Evolutionary conservation across 2,888 invertebrate genomes (phyloP), one percentile per base, ranked within the genome.

Genomic region (Agonopterix arenella): DNA sequence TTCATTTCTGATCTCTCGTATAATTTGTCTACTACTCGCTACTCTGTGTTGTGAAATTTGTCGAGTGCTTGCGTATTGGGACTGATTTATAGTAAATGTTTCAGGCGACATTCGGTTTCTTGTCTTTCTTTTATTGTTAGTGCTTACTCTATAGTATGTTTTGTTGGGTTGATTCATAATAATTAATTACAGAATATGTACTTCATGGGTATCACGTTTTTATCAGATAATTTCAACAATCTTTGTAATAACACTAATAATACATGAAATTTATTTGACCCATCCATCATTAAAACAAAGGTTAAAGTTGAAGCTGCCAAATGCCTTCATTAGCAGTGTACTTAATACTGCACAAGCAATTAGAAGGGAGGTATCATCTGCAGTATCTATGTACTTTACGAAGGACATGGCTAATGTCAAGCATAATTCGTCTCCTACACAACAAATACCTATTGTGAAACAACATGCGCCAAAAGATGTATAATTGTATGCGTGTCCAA

Each of bases 361-460:
- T 60, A 60, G 63, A 61, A 63, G 56, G 56, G 59, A 56, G 54
- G 52, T 53, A 40, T 40, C n/a, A n/a, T 40, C 40, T 40, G 11
- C 40, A 40, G 47, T 47, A 38, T 7, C 37, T 28, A 28, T 28
- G 28, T 28, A 28, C 28, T 28, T 2, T 28, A 28, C 7, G 44
- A 48, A 48, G 48, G 48, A n/a, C 48, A n/a, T 37, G 8, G 18
- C 11, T 74, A 73, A 78, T 72, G 69, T 70, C 66, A 67, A 67
- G n/a, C 63, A 76, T 77, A 76, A 74, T 74, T 70, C 68, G 64
- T 79, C 81, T 76, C 84, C 84, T 82, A 84, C 83, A 83, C 82
- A 65, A 54, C 54, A 67, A 66, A 68, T 60, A 63, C 61, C 68
- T 60, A 73, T 78, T 80, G 68, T 66, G 73, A 64, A 67, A 68